These are phyloP conservation scores for human (Homo sapiens) DNA, from an alignment of 2,113 vertebrate genomes.

Conservation along the genomic window GRCh38 chr15:85735001-85735500, in stretches of 20 bases:
- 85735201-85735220: not conserved
- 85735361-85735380: not conserved
- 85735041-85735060: slow-evolving; percentile 79
- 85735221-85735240: not conserved
- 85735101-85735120: slow-evolving; percentile 98
- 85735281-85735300: not conserved
- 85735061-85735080: slow-evolving; percentile 83
- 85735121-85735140: slow-evolving; percentile 98
- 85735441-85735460: not conserved
- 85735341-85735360: not conserved
- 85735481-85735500: not conserved
- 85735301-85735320: not conserved
- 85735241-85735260: not conserved
- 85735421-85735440: not conserved
- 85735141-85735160: slow-evolving; percentile 89
- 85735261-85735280: not conserved
- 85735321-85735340: not conserved
- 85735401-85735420: not conserved
- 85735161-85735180: too few species aligned
- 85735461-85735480: not conserved
- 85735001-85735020: slow-evolving; percentile 92
- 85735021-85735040: slow-evolving; percentile 87
- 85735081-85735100: slow-evolving; percentile 92
- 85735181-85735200: rapidly evolving
- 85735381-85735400: not conserved